Evolutionary conservation across 2,113 vertebrate species (phyloP).

Genomic region (Todiramphus saurophagus): DNA sequence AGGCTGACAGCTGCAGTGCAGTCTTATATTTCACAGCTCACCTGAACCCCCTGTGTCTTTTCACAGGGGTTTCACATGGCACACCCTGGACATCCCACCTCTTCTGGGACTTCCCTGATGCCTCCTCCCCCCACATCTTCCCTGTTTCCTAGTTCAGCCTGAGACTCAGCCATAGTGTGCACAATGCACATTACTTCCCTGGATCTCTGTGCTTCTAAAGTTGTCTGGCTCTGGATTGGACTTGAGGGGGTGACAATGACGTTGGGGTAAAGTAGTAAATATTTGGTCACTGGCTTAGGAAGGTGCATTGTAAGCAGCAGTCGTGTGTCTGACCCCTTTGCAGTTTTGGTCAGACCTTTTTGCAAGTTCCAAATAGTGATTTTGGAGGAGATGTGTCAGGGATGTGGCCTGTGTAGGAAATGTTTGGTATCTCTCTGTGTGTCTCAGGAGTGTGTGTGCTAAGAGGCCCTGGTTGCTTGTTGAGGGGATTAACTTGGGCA

Average conservation of each 20-base stretch:
- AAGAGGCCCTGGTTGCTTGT: neutral
- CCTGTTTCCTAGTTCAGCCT: neutral
- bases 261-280: neutral
- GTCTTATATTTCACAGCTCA: neutral
- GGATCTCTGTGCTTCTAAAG: neutral
- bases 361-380: neutral
- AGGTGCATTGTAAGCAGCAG: neutral
- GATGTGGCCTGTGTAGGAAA: neutral
- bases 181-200: neutral
- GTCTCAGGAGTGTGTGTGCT: neutral
- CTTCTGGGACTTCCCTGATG: neutral
- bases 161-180: neutral
- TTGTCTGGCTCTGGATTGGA: neutral
- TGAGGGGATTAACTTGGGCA: neutral
- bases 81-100: neutral
- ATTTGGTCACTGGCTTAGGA: neutral
- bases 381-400: neutral
- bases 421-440: neutral
- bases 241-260: neutral
- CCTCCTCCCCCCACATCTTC: neutral
- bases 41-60: neutral
- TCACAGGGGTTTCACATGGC: neutral
- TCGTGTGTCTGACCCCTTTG: rapidly evolving
- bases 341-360: neutral
- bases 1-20: conserved; percentile 26